Evolutionary conservation across 2,888 invertebrate genomes (phyloP), one percentile per base, ranked within the genome.

Genomic region (Nomada flava): DNA sequence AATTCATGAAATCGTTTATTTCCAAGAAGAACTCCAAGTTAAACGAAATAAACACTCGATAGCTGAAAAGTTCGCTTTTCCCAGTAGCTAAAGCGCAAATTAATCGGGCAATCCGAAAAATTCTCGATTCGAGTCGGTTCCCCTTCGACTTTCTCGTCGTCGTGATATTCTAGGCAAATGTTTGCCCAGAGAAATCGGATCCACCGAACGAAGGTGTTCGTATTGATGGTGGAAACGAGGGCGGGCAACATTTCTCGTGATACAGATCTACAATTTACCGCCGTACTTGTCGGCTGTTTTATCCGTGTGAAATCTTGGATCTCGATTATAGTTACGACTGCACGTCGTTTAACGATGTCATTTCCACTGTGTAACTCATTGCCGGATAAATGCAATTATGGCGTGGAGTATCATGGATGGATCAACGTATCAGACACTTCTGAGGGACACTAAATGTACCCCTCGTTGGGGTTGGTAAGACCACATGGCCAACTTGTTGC

Each of bases 401-500:
- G 87, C 64, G 73, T 26, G 65, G 83, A 36, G 82, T 82, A 73
- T 79, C 70, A 10, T 3, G 69, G 76, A 50, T 15, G 50, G 42
- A 76, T 76, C 53, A 80, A 76, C 84, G 82, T 80, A 74, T 67
- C 75, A 72, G 79, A 36, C 29, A 71, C 62, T 79, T 70, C 77
- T 78, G 75, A 42, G 53, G 44, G 62, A 42, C 52, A 55, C 67
- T 71, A 79, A 80, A 81, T 26, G n/a, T 63, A 44, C 52, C 73
- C 47, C 67, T 81, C 67, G 62, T 63, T 72, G 36, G 36, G 75
- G 82, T 76, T 67, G 79, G 69, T 72, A 79, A 86, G 87, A 82
- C 86, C 84, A 85, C 82, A 74, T 73, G 74, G 84, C 81, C 87
- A 87, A 90, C 90, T 90, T 90, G 90, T 90, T 89, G 90, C 90